Percentiles rank a stretch among this genome's conserved stretches.
phyloP scores from a whole-genome alignment of 2,797 vertebrate species.

The Parauchenoglanis punctatus region DNA sequence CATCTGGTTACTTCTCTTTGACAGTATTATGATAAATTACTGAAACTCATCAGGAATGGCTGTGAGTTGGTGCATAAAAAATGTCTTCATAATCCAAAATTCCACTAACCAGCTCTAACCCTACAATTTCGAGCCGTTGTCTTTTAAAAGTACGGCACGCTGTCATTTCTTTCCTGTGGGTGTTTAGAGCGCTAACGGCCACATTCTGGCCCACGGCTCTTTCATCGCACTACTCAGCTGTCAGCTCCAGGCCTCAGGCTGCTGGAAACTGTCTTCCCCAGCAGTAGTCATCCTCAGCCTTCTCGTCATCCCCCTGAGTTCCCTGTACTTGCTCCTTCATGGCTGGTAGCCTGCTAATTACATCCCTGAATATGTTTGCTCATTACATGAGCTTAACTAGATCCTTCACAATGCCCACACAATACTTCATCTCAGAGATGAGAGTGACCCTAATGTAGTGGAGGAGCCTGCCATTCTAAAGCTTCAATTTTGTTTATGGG shows the following conservation, averaged over 20 bases:
- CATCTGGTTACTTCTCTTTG: neutral
- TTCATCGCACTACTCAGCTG: slow-evolving; percentile 52
- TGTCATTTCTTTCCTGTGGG: slow-evolving; percentile 15
- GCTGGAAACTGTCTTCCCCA: slow-evolving; percentile 48
- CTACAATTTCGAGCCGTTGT: slow-evolving; percentile 25
- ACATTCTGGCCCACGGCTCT: slow-evolving; percentile 37
- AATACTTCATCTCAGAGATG: slow-evolving; percentile 36
- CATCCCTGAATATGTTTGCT: slow-evolving; percentile 37
- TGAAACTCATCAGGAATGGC: neutral
- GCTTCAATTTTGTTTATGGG: neutral
- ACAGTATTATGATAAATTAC: neutral
- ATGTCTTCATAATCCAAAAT: neutral
- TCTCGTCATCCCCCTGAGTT: slow-evolving; percentile 16
- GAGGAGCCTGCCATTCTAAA: slow-evolving; percentile 17
- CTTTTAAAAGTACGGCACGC: neutral
- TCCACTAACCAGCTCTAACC: neutral
- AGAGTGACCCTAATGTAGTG: slow-evolving; percentile 34
- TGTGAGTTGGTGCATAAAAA: neutral
- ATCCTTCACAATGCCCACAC: slow-evolving; percentile 43
- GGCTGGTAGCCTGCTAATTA: slow-evolving; percentile 46
- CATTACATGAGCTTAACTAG: slow-evolving; percentile 43
- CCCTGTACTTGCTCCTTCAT: slow-evolving; percentile 10
- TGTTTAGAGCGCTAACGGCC: slow-evolving; percentile 51
- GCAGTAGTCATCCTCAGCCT: slow-evolving; percentile 46
- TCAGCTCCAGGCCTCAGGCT: slow-evolving; percentile 59